phyloP scores from a whole-genome alignment of 2,113 vertebrate species.

The Tympanuchus pallidicinctus region DNA sequence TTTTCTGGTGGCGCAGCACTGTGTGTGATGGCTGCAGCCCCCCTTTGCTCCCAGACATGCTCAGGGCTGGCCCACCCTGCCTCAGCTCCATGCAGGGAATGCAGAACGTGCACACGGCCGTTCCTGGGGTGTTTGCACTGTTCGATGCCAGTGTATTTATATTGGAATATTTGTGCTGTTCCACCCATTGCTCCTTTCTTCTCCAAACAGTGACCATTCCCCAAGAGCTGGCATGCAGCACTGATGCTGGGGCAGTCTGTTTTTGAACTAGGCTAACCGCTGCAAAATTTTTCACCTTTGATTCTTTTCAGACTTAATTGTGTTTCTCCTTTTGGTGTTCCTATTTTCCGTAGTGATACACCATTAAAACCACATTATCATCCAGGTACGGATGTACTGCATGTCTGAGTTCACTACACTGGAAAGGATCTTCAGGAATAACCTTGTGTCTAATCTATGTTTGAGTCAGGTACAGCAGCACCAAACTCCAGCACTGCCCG shows the following conservation, averaged over 20 bases:
- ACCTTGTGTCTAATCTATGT: background rate
- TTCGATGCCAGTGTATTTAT: background rate
- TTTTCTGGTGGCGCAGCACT: too few species aligned
- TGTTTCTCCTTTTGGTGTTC: too few species aligned
- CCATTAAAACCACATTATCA: background rate
- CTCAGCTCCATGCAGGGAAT: too few species aligned
- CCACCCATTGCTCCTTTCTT: background rate
- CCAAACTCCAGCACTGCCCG: too few species aligned
- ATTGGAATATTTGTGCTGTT: background rate
- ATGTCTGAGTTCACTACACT: background rate
- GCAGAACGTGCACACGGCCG: too few species aligned
- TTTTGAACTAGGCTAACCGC: background rate
- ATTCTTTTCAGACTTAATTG: background rate
- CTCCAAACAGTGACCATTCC: too few species aligned
- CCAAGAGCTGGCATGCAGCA: background rate
- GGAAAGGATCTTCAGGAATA: background rate
- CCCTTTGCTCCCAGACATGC: too few species aligned
- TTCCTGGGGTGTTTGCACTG: background rate
- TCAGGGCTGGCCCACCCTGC: too few species aligned
- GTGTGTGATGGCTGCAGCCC: too few species aligned
- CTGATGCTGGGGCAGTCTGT: fast-evolving
- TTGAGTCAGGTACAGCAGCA: background rate
- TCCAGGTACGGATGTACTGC: too few species aligned
- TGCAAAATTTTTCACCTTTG: background rate
- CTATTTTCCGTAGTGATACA: background rate